Evolutionary conservation across 1,140 invertebrate species (phyloP), one percentile per base, ranked within the genome.

Genomic region (Drosophila equinoxialis): DNA sequence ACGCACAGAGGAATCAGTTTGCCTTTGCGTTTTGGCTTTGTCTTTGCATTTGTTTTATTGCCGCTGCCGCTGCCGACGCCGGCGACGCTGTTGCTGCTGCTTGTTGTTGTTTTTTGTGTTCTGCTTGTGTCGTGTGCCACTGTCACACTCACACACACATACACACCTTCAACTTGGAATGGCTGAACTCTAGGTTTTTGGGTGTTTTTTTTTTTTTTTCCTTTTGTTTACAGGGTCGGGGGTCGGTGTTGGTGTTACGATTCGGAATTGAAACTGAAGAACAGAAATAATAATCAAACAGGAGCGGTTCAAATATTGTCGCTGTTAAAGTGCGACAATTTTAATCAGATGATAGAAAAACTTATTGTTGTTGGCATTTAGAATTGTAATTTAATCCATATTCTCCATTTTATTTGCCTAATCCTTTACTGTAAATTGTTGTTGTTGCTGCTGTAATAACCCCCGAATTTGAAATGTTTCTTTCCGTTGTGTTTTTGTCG

Each of bases 41-140:
- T 37, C 58, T 54, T 55, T 68, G 71, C 39, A 62, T 35, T 68
- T 64, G 54, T 60, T 26, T 58, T 72, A 65, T 51, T 26, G 71
- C 55, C 68, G 61, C 69, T 17, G 35, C 33, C 33, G 59, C 69
- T 17, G 35, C 33, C 33, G 59, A 17, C 7, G 17, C 45, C 8
- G 8, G 8, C 45, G 33, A 13, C 66, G 35, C 41, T 70, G 67
- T 26, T 14, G 41, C 65, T 66, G 17, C 59, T 48, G 23, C 39
- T 23, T 39, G 39, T 71, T 23, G 66, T 68, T 51, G 39, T 30
- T 20, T 37, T 51, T 41, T 30, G 71, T 63, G 68, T 60, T 79
- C 59, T 80, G 65, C n/a, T 59, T 80, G 63, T 78, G 80, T 85
- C 82, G 81, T 85, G 81, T 85, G 81, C 81, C 81, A 85, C 67